Evolutionary conservation across 2,888 invertebrate species (phyloP), one percentile per base, ranked within the genome.

Genomic region (Rhagophthalmus giganteus): DNA sequence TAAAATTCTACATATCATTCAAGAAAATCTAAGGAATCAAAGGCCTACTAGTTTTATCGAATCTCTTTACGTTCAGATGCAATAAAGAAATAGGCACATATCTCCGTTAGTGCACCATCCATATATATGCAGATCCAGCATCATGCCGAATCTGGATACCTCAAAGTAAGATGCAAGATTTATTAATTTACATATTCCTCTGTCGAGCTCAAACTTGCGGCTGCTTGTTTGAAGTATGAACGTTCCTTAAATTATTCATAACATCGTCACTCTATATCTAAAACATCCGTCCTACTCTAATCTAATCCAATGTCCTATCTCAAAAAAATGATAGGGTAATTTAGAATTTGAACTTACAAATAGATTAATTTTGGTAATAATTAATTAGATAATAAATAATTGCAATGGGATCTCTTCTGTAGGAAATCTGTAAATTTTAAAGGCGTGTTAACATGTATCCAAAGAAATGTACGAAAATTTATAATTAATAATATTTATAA

Each of bases 101-200:
- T 47, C 47, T 26, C 47, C 32, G 34, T 47, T 24, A 30, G 14
- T 33, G 39, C 13, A 25, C 33, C 30, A 54, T 39, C 49, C 63
- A 72, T 72, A 69, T 72, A 72, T 72, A 72, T 72, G 72, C 70
- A 71, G 72, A 72, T 71, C 63, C 64, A 56, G 62, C 58, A 59
- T 59, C 60, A 62, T 64, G 62, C 59, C 57, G 61, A 66, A 64
- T 63, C 65, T 60, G 61, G 64, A 65, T 66, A 60, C 62, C 64
- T 69, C 70, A 70, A 71, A 71, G 70, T 69, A 69, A 70, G 70
- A 68, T 63, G 63, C 66, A 69, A 71, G 71, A 72, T 72, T 72
- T 72, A 72, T 72, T 71, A 70, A 72, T 72, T 72, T 72, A 69
- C 72, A 72, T 72, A 72, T 69, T 68, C 66, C 66, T 68, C 65